Percentiles rank a stretch among this genome's conserved stretches.
These are phyloP conservation scores for Drosophila serrata DNA, from an alignment of 1,140 invertebrate species.

Conservation along the genomic window DNA sequence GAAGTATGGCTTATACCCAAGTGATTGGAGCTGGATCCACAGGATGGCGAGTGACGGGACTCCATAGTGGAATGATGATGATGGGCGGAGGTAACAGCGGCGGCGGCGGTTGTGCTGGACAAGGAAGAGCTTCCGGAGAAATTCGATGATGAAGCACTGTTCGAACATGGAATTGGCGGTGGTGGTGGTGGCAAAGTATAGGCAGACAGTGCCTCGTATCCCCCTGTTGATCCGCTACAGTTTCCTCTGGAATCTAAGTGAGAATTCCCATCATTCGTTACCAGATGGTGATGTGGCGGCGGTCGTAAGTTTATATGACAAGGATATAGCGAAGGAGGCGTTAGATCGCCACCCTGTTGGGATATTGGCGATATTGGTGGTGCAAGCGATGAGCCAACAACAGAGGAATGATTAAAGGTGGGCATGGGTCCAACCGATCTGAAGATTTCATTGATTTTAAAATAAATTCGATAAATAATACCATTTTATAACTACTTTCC, in stretches of 20 bases:
- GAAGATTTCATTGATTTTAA: neutral
- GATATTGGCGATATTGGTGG: slow-evolving; percentile 63
- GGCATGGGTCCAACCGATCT: slow-evolving; percentile 74
- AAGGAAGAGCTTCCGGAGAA: slow-evolving; percentile 20
- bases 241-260: slow-evolving; percentile 22
- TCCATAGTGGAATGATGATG: slow-evolving; percentile 43
- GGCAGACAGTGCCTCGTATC: slow-evolving; percentile 59
- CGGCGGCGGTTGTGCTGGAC: slow-evolving; percentile 11
- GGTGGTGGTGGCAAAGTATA: slow-evolving; percentile 60
- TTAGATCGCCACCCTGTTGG: slow-evolving; percentile 79
- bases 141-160: slow-evolving; percentile 12
- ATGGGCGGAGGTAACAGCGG: slow-evolving; percentile 11
- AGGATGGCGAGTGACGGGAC: slow-evolving; percentile 33
- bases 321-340: slow-evolving; percentile 77
- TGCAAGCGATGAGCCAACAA: slow-evolving; percentile 53
- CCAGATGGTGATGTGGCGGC: slow-evolving; percentile 51
- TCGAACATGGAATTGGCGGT: slow-evolving; percentile 22
- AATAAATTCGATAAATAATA: neutral
- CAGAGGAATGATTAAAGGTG: slow-evolving; percentile 69
- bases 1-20: slow-evolving; percentile 31
- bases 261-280: slow-evolving; percentile 24
- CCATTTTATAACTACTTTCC: neutral
- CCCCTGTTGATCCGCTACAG: slow-evolving; percentile 30
- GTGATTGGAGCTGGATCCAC: slow-evolving; percentile 52
- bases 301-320: slow-evolving; percentile 78